Evolutionary conservation across 2,797 vertebrate species (phyloP), one percentile per base, ranked within the genome.

Genomic region (Smutsia temminckii): DNA sequence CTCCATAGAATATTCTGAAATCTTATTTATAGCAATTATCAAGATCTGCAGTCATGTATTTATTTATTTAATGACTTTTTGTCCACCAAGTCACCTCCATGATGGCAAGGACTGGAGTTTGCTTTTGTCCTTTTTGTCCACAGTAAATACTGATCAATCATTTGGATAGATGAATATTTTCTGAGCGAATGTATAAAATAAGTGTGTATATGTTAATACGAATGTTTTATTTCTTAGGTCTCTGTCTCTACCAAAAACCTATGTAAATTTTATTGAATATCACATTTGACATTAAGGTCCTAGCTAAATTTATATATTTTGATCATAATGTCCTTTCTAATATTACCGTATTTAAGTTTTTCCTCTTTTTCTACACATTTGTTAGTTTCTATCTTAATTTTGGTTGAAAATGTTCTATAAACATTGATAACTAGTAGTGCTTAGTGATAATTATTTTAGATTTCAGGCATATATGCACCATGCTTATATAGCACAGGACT

Each of bases 61-160:
- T 87, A 51, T 63, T 69, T 83, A 12, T 59, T 94, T 68, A 87
- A 51, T 68, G 13, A 2, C 40, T 34, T 68, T 72, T 72, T 34
- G 18, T 69, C 49, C 13, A 79, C 23, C 55, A 87, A 74, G 51
- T 87, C 78, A 87, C 3, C 40, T 68, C 29, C 37, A 29, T 23
- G 75, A 71, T 16, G 21, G 8, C 9, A 95, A 91, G 63, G 6
- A 34, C 6, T 37, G 3, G 0, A 23, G 59, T 91, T 75, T 34
- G 34, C 61, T 93, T 89, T 29, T 86, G 9, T 59, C 9, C 8
- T 6, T 91, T 83, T 64, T 49, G 21, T 53, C n/a, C 32, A n/a
- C 46, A 94, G 51, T 89, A 74, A 95, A 64, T 75, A 94, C 21
- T 85, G 42, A 85, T 17, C 13, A 8, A 78, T 66, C 51, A 72